These are phyloP conservation scores for Boloria euphrosyne DNA, from an alignment of 2,888 invertebrate genomes.

Conservation along the genomic window DNA sequence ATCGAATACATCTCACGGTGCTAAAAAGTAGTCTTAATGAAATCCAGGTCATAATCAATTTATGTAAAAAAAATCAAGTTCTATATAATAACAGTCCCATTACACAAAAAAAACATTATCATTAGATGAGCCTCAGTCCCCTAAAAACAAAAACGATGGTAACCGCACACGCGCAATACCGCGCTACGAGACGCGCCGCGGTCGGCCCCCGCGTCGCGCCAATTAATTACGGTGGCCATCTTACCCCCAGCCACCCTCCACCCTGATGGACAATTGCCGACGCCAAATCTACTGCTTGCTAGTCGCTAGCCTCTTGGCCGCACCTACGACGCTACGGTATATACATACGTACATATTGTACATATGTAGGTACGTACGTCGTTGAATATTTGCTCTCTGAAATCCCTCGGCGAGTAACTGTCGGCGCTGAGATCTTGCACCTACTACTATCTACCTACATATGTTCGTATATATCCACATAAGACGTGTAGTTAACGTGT, in stretches of 20 bases:
- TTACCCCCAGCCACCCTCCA: slow-evolving; percentile 61
- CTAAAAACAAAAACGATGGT: slow-evolving; percentile 35
- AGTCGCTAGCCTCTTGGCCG: slow-evolving; percentile 53
- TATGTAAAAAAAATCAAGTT: too few species aligned
- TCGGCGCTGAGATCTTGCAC: neutral
- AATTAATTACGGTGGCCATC: slow-evolving; percentile 83
- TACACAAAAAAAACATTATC: too few species aligned
- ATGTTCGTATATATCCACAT: too few species aligned
- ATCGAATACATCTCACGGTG: too few species aligned
- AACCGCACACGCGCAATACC: slow-evolving; percentile 66
- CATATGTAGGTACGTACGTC: neutral
- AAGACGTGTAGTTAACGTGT: too few species aligned
- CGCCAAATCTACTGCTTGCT: slow-evolving; percentile 63
- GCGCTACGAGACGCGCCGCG: slow-evolving; percentile 78
- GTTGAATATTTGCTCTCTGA: slow-evolving; percentile 9
- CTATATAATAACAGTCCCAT: too few species aligned
- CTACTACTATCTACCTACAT: neutral
- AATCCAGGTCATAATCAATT: too few species aligned
- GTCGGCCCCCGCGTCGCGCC: slow-evolving; percentile 81
- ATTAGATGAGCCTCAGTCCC: neutral
- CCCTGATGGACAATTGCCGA: slow-evolving; percentile 78
- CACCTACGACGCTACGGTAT: slow-evolving; percentile 32
- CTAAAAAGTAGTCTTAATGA: too few species aligned
- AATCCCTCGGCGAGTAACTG: slow-evolving; percentile 12
- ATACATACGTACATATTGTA: slow-evolving; percentile 4